Conservation (phyloP, 2,797 vertebrate species). For the Paguma larvata region DNA sequence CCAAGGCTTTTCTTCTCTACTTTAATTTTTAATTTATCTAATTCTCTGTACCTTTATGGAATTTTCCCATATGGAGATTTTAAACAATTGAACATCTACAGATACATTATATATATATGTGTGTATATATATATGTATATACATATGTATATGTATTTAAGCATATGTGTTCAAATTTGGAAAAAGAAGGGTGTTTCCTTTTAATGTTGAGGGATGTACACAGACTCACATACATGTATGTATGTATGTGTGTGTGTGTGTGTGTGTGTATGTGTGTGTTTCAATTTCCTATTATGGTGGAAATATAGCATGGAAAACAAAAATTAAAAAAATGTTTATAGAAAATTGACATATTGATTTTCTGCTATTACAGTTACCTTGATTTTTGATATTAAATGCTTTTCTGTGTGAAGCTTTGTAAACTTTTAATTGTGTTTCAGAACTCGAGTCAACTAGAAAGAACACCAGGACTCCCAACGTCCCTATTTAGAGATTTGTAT, state of each 20-base stretch:
- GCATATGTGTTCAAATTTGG: background rate
- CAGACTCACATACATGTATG: background rate
- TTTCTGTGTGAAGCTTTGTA: background rate
- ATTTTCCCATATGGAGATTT: background rate
- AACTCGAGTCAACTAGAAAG: background rate
- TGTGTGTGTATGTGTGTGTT: background rate
- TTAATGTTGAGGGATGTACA: background rate
- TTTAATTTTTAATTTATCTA: background rate
- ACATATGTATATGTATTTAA: background rate
- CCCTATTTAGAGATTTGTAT: background rate
- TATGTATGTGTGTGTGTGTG: background rate
- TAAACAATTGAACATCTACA: background rate
- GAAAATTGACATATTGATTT: background rate
- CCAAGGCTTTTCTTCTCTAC: background rate
- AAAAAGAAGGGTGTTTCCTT: background rate
- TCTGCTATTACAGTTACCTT: background rate
- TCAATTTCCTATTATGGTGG: background rate
- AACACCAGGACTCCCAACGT: background rate
- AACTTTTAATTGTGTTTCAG: background rate
- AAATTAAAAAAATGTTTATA: background rate
- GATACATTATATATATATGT: background rate
- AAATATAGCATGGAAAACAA: slow-evolving; percentile 4
- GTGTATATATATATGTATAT: background rate
- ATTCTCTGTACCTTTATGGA: background rate
- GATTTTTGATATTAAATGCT: background rate